phyloP scores from a whole-genome alignment of 1,140 invertebrate species.

The Periplaneta americana region DNA sequence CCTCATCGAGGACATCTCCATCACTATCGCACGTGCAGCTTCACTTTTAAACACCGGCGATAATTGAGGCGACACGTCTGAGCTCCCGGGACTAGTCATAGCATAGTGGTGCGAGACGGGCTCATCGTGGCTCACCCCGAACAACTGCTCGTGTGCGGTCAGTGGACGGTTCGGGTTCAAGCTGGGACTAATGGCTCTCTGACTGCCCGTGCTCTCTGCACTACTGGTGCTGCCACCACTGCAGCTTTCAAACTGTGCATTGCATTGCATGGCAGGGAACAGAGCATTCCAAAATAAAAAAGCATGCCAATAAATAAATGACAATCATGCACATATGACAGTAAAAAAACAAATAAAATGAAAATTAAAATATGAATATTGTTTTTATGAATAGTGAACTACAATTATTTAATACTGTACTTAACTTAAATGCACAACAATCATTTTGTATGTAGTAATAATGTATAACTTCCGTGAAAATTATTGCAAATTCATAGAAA shows the following conservation, averaged over 20 bases:
- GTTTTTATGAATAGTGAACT: too few relatives aligned
- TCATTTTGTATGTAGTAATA: too few relatives aligned
- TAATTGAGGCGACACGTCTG: slow-evolving; percentile 31
- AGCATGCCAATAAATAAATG: slow-evolving; percentile 19
- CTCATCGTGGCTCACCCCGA: slow-evolving; percentile 29
- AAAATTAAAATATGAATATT: too few relatives aligned
- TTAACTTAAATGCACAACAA: too few relatives aligned
- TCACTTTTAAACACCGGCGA: slow-evolving; percentile 75
- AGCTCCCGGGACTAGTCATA: slow-evolving; percentile 18
- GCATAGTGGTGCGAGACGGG: slow-evolving; percentile 9
- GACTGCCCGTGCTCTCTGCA: not conserved
- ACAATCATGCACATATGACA: not conserved
- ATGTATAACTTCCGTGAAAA: too few relatives aligned
- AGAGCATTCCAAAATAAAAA: slow-evolving; percentile 12
- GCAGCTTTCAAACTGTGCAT: slow-evolving; percentile 32
- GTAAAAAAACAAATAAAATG: not conserved
- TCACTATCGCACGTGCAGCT: slow-evolving; percentile 76
- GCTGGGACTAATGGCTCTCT: slow-evolving; percentile 1
- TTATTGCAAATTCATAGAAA: too few relatives aligned
- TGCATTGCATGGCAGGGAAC: slow-evolving; percentile 4
- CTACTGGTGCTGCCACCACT: slow-evolving; percentile 12
- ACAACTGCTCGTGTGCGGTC: slow-evolving; percentile 39
- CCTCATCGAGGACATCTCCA: slow-evolving; percentile 57
- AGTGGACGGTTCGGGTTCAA: slow-evolving; percentile 13
- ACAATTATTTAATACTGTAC: too few relatives aligned